phyloP scores from a whole-genome alignment of 2,113 vertebrate genomes.

The Prolemur simus region DNA sequence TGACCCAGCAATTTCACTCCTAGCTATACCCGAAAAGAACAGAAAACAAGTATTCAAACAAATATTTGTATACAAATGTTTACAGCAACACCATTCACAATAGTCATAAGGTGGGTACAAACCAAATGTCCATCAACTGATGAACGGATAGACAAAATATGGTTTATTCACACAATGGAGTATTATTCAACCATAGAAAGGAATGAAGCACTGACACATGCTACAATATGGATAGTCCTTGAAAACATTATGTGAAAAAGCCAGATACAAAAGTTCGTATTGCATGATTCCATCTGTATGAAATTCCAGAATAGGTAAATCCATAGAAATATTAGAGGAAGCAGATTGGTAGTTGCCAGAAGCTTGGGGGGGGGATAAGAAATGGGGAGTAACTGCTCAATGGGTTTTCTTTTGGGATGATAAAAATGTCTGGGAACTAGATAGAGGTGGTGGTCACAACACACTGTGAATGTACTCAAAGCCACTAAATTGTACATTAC shows the following conservation, averaged over 20 bases:
- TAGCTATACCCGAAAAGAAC: not conserved
- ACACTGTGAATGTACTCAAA: not conserved
- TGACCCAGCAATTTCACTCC: not conserved
- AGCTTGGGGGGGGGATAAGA: not conserved
- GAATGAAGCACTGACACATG: not conserved
- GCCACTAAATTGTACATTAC: not conserved
- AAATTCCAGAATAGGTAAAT: not conserved
- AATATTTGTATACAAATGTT: not conserved
- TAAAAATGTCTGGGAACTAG: conserved; percentile 1
- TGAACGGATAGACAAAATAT: not conserved
- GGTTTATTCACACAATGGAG: not conserved
- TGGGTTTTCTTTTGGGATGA: not conserved
- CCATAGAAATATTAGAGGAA: not conserved
- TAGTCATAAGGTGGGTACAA: not conserved
- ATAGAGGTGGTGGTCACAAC: not conserved
- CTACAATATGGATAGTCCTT: not conserved
- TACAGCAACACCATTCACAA: not conserved
- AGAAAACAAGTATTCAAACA: conserved; percentile 3
- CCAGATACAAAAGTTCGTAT: not conserved
- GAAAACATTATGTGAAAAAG: conserved; percentile 1
- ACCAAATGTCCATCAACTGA: not conserved
- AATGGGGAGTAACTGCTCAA: not conserved
- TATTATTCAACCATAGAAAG: conserved; percentile 24
- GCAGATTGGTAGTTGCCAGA: not conserved
- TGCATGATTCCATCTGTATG: not conserved